Base-by-base conservation (phyloP, 1,140 invertebrate genomes). In the Drosophila gunungcola region DNA sequence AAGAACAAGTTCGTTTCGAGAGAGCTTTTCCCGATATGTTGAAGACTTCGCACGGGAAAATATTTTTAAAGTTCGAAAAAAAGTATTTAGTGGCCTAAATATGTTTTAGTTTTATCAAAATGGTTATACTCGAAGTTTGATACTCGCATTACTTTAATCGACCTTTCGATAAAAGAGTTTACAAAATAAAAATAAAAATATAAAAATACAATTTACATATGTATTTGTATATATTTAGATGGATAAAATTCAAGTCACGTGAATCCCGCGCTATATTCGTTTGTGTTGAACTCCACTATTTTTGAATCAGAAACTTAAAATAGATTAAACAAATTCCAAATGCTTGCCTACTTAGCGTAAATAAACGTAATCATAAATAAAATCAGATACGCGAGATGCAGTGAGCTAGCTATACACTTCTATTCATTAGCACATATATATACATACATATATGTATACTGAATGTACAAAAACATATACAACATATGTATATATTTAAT, bases 361-460 rank as follows among this genome's bases (percentile, higher is more conserved):
- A 34, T 48, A 64, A 57, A 53, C 49, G 32, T 27, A 53, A 39
- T 73, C 64, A 73, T 52, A 61, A 51, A 68, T 39, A 60, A 34
- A 65, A 7, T 48, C 2, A 29, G 9, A 48, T 53, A 39, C 34
- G 38, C 34, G n/a, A n/a, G 12, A 9, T 49, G 43, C 5, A 45
- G 9, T 45, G 11, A 58, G 13, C 16, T 68, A 58, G 13, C 16
- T 68, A 58, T 29, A 52, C 13, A 21, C 12, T 10, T 38, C 16
- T 43, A 16, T 13, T 45, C 7, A 51, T 34, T 21, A 32, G 5
- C 56, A 27, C 10, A 56, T 48, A 38, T 25, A 3, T 49, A 36
- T 45, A 9, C 29, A 36, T 45, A 9, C 29, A 2, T 13, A n/a
- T 7, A 7, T 45, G 16, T n/a, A 13, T 32, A 21, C 16, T 21